A percentile compares a stretch with the other conserved stretches of the same genome.
Evolutionary conservation across 2,888 invertebrate genomes (phyloP).

Genomic region (Caenorhabditis angaria): DNA sequence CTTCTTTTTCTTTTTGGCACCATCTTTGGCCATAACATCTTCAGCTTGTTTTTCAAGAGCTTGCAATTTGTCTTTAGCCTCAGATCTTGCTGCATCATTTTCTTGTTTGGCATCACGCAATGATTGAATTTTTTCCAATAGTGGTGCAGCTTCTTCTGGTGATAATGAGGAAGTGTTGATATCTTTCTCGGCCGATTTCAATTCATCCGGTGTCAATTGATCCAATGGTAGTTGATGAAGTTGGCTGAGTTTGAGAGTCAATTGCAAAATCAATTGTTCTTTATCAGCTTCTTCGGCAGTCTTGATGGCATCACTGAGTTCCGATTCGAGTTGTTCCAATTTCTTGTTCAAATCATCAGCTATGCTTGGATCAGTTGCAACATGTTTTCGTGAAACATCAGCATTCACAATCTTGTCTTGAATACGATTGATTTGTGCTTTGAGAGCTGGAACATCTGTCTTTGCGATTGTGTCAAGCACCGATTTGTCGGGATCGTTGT

Average conservation of each 20-base stretch:
- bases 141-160: constrained; percentile 8
- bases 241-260: constrained; percentile 28
- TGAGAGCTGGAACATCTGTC: constrained; percentile 40
- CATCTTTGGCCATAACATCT: constrained; percentile 14
- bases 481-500: constrained; percentile 20
- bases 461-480: constrained; percentile 26
- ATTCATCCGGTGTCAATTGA: constrained; percentile 14
- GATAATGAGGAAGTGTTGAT: constrained; percentile 22
- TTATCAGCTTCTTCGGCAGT: constrained; percentile 30
- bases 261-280: constrained; percentile 26
- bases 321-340: constrained; percentile 24
- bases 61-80: constrained; percentile 29
- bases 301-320: constrained; percentile 23
- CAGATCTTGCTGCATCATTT: constrained; percentile 23
- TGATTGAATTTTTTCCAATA: constrained; percentile 5
- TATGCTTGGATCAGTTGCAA: constrained; percentile 26
- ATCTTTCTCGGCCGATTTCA: constrained; percentile 21
- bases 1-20: constrained; percentile 12
- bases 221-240: constrained; percentile 28
- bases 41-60: constrained; percentile 28
- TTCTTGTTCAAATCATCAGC: constrained; percentile 40
- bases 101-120: constrained; percentile 8
- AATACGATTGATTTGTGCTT: constrained; percentile 42
- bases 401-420: constrained; percentile 38
- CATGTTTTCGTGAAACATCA: constrained; percentile 37